A percentile compares a stretch with the other conserved stretches of the same genome.
phyloP scores from a whole-genome alignment of 2,113 vertebrate species.

The Eptesicus fuscus region DNA sequence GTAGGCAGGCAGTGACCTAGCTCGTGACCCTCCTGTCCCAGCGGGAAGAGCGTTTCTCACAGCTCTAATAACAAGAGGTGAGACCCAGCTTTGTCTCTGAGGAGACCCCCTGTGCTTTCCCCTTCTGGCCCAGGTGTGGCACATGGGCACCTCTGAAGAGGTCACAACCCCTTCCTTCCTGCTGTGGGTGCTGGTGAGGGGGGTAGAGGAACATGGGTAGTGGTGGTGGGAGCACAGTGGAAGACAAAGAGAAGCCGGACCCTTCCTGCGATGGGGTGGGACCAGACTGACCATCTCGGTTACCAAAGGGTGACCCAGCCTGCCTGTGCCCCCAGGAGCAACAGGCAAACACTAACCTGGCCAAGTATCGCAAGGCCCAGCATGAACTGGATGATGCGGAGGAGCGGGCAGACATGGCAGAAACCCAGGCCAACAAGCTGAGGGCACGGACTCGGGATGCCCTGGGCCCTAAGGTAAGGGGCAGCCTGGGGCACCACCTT shows the following conservation, averaged over 20 bases:
- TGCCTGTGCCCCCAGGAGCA: constrained; percentile 84
- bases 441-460: constrained; percentile 83
- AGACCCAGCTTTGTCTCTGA: neutral
- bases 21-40: neutral
- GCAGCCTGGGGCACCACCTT: neutral
- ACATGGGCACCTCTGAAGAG: neutral
- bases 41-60: neutral
- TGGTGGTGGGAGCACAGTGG: neutral
- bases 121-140: neutral
- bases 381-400: constrained; percentile 92
- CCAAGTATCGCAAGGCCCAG: constrained; percentile 91
- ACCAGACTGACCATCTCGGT: neutral
- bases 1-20: neutral
- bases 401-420: constrained; percentile 91
- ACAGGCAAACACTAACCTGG: constrained; percentile 87
- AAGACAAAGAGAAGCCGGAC: neutral
- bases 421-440: constrained; percentile 92
- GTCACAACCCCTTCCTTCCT: neutral
- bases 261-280: neutral
- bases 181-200: neutral
- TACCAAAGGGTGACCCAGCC: neutral
- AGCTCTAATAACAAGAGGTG: neutral
- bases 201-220: neutral
- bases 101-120: neutral
- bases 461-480: constrained; percentile 82